Percentiles rank a stretch among this genome's conserved stretches.
These are phyloP conservation scores for Hoplostethus atlanticus DNA, from an alignment of 2,797 vertebrate species.

Conservation along the genomic window DNA sequence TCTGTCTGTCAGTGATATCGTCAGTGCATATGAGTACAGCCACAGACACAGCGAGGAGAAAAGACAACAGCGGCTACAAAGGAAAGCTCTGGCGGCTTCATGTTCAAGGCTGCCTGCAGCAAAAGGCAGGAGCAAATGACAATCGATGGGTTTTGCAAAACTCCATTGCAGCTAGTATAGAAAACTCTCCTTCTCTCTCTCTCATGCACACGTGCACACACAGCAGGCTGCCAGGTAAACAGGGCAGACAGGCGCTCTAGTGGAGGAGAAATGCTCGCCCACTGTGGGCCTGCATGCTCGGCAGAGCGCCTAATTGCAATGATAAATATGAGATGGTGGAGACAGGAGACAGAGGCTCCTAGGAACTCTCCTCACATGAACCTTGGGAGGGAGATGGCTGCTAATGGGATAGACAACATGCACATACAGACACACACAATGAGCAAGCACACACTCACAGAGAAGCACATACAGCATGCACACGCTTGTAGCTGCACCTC, in stretches of 20 bases:
- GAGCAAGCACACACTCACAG: neutral
- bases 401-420: conserved; percentile 31
- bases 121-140: conserved; percentile 47
- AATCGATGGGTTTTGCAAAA: conserved; percentile 40
- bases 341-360: conserved; percentile 36
- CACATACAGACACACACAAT: neutral
- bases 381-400: conserved; percentile 29
- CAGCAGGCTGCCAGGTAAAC: conserved; percentile 57
- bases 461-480: neutral
- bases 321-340: conserved; percentile 73
- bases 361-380: conserved; percentile 50
- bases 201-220: conserved; percentile 1
- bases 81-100: conserved; percentile 38
- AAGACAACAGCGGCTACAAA: conserved; percentile 49
- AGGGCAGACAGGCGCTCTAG: conserved; percentile 53
- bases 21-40: conserved; percentile 23
- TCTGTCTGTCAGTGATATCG: conserved; percentile 68
- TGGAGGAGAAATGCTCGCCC: conserved; percentile 58
- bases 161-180: conserved; percentile 31
- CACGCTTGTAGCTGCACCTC: too few species aligned
- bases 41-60: conserved; percentile 48
- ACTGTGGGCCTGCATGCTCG: conserved; percentile 58
- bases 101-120: conserved; percentile 45
- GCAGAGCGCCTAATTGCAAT: conserved; percentile 75
- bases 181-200: neutral